These are phyloP conservation scores for Cepaea nemoralis DNA, from an alignment of 1,140 invertebrate species.

Conservation along the genomic window DNA sequence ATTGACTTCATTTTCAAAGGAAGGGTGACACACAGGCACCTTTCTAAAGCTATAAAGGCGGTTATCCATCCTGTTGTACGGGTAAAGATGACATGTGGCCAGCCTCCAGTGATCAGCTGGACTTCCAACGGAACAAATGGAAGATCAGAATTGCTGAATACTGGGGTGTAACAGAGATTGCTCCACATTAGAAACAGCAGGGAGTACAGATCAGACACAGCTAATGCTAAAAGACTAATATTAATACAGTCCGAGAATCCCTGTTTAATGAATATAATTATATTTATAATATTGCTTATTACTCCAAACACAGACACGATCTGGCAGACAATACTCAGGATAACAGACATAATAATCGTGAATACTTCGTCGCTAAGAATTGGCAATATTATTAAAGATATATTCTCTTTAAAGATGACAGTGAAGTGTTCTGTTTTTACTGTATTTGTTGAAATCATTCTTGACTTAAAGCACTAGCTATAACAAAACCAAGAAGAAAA, in stretches of 20 bases:
- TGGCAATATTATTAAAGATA: no score
- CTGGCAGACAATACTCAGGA: neutral
- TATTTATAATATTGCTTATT: neutral
- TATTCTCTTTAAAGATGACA: no score
- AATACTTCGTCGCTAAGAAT: no score
- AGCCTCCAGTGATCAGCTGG: neutral
- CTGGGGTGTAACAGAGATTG: neutral
- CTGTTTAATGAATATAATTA: neutral
- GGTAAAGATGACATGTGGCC: neutral
- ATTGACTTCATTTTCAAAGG: neutral
- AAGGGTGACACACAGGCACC: neutral
- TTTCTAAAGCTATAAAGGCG: neutral
- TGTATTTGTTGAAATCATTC: no score
- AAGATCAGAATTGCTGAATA: neutral
- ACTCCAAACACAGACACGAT: neutral
- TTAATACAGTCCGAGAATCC: neutral
- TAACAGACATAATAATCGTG: neutral
- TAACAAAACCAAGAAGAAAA: no score
- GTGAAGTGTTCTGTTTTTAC: no score
- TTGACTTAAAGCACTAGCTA: no score
- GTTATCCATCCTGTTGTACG: conserved; percentile 11
- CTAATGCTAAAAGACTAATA: neutral
- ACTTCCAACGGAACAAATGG: neutral
- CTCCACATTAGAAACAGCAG: neutral
- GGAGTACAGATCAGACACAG: neutral